These are phyloP conservation scores for Xenopus borealis DNA, from an alignment of 2,113 vertebrate species.

Conservation along the genomic window DNA sequence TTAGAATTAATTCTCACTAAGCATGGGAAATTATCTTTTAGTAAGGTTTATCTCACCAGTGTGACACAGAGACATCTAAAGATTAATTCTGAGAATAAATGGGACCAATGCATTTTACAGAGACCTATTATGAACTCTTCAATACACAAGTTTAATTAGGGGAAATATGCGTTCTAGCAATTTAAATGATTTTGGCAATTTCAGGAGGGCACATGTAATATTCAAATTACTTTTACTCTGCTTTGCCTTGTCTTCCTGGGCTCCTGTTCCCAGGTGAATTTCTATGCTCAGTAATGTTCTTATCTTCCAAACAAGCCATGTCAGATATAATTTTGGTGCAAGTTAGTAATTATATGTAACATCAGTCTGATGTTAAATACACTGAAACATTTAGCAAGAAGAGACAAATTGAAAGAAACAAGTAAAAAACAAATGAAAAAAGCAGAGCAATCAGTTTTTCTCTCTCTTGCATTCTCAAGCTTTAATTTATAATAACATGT, in stretches of 20 bases:
- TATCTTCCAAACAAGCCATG: conserved; percentile 88
- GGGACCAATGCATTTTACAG: conserved; percentile 49
- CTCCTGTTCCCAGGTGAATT: conserved; percentile 84
- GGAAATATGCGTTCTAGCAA: conserved; percentile 83
- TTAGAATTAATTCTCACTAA: too few relatives aligned
- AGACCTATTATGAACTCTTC: conserved; percentile 55
- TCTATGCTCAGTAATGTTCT: conserved; percentile 84
- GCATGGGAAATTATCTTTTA: neutral
- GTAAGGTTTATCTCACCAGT: conserved; percentile 52
- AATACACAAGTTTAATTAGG: conserved; percentile 57
- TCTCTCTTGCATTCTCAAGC: conserved; percentile 72
- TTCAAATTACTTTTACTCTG: conserved; percentile 83
- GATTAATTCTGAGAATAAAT: conserved; percentile 35
- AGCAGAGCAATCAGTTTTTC: conserved; percentile 63
- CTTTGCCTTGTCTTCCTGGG: conserved; percentile 69
- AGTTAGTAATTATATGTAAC: conserved; percentile 94
- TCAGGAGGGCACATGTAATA: conserved; percentile 85
- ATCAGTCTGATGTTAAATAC: conserved; percentile 93
- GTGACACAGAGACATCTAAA: conserved; percentile 43
- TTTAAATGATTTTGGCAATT: conserved; percentile 95
- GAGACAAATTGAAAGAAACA: conserved; percentile 88
- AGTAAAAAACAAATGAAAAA: conserved; percentile 87
- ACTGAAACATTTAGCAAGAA: conserved; percentile 96
- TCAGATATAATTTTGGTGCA: conserved; percentile 94
- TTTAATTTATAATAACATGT: conserved; percentile 92